Conservation (phyloP, 2,888 invertebrate genomes). For the Panopea generosa region DNA sequence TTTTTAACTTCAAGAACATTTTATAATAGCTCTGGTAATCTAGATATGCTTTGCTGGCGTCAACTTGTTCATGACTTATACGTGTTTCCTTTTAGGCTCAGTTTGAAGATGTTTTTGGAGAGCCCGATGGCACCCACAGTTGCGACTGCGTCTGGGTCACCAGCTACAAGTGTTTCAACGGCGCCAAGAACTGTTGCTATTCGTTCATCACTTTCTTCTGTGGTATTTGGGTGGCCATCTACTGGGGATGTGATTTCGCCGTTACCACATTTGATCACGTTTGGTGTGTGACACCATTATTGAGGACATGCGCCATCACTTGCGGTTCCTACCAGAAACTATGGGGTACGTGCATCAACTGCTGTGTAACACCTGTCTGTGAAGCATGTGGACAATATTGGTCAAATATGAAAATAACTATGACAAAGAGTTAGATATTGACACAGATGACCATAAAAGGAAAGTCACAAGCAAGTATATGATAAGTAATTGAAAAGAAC, state of each 20-base stretch:
- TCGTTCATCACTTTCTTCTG: conserved; percentile 89
- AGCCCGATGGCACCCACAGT: conserved; percentile 78
- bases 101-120: conserved; percentile 69
- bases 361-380: conserved; percentile 14
- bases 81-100: conserved; percentile 33
- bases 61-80: no score
- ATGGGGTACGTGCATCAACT: conserved; percentile 1
- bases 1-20: no score
- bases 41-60: no score
- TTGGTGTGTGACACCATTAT: conserved; percentile 10
- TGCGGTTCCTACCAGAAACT: conserved; percentile 5
- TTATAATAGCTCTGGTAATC: no score
- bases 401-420: conserved; percentile 21
- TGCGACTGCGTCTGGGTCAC: conserved; percentile 91
- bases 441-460: no score
- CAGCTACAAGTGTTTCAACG: conserved; percentile 88
- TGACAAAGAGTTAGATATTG: no score
- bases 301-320: conserved; percentile 1
- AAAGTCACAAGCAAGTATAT: no score
- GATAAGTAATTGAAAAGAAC: no score
- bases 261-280: conserved; percentile 9
- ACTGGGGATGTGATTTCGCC: conserved; percentile 85
- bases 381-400: conserved; percentile 13
- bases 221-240: conserved; percentile 89
- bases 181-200: conserved; percentile 90